Evolutionary conservation across 2,888 invertebrate genomes (phyloP).

Genomic region (Amaurobius ferox): DNA sequence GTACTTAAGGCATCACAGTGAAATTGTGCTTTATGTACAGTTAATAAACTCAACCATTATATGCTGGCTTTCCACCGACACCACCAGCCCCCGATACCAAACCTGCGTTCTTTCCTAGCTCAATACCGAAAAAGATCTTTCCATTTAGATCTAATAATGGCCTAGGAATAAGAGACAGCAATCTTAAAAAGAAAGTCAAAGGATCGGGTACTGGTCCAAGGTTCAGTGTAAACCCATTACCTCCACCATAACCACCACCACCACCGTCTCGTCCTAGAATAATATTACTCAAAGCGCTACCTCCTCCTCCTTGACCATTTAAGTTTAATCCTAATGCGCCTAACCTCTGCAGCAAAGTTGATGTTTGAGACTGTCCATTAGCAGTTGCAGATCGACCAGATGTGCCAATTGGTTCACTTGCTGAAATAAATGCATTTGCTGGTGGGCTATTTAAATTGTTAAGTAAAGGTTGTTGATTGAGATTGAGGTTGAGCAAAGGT

Average conservation of each 20-base stretch:
- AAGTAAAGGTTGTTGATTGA: background rate
- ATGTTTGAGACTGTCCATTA: background rate
- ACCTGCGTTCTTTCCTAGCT: slow-evolving; percentile 62
- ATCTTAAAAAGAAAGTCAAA: slow-evolving; percentile 34
- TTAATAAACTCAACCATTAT: background rate
- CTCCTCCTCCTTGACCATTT: slow-evolving; percentile 2
- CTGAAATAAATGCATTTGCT: slow-evolving; percentile 1
- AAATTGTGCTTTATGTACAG: background rate
- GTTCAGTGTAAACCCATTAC: slow-evolving; percentile 40
- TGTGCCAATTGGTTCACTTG: slow-evolving; percentile 10
- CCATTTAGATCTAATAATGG: slow-evolving; percentile 61
- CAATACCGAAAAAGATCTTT: slow-evolving; percentile 60
- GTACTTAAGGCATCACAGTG: slow-evolving; percentile 5
- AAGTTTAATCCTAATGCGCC: slow-evolving; percentile 34
- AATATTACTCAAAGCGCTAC: background rate
- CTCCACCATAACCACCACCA: slow-evolving; percentile 22
- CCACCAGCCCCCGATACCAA: slow-evolving; percentile 30
- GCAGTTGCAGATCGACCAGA: slow-evolving; percentile 20
- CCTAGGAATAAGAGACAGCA: slow-evolving; percentile 45
- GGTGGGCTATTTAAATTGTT: slow-evolving; percentile 1
- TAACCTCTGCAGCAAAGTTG: slow-evolving; percentile 28
- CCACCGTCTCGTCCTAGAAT: slow-evolving; percentile 21
- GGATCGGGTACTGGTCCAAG: slow-evolving; percentile 62
- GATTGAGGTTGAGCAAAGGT: slow-evolving; percentile 7
- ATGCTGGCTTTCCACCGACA: slow-evolving; percentile 20